Conservation (phyloP, 2,113 vertebrate species). For the Elanus axillaris region DNA sequence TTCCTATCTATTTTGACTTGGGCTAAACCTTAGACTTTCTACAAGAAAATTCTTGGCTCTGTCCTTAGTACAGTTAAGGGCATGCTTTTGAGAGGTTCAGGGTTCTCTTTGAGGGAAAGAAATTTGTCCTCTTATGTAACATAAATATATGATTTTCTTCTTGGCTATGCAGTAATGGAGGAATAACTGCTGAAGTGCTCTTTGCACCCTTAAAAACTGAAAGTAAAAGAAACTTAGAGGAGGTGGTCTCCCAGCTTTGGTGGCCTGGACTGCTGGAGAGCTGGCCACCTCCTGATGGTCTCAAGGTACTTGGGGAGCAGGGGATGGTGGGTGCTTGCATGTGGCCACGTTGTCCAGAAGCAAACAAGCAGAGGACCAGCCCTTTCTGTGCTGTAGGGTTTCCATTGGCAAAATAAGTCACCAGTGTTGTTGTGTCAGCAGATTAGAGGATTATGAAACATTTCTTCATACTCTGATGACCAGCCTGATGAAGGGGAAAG, state of each 20-base stretch:
- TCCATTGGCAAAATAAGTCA: background rate
- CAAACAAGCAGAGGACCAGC: background rate
- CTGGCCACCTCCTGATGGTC: background rate
- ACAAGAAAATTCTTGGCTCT: background rate
- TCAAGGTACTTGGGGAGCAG: background rate
- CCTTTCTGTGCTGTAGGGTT: background rate
- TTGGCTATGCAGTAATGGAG: background rate
- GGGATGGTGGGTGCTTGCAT: background rate
- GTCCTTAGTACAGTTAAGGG: background rate
- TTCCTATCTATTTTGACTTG: background rate
- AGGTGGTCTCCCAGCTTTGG: background rate
- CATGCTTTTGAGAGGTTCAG: background rate
- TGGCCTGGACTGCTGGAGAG: background rate
- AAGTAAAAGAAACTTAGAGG: background rate
- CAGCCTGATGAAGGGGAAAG: background rate
- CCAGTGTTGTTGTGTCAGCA: background rate
- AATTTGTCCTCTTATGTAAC: background rate
- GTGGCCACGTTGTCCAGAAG: background rate
- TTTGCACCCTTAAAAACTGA: background rate
- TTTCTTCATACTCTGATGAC: slow-evolving; percentile 19
- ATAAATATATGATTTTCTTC: background rate
- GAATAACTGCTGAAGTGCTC: background rate
- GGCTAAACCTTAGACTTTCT: background rate
- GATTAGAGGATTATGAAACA: slow-evolving; percentile 9
- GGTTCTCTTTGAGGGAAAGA: background rate